Base-by-base conservation (phyloP, 2,113 vertebrate species). In the Gavialis gangeticus region DNA sequence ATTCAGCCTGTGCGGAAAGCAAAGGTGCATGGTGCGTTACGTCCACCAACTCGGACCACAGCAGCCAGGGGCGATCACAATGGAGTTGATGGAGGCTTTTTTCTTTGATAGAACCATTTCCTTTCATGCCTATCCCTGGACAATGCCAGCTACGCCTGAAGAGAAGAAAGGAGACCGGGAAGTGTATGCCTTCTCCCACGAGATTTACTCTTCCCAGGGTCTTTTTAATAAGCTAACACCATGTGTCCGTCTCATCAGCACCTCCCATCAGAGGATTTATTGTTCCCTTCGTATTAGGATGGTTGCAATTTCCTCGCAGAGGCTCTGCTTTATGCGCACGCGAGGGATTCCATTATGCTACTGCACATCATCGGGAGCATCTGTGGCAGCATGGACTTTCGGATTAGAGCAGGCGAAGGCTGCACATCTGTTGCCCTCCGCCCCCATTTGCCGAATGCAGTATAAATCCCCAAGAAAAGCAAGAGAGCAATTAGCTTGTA, bases 401-500 rank as follows among this genome's bases (percentile, higher is more conserved):
- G 91, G 89, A 95, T 95, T 95, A 92, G 83, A 91, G 79, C 71
- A 82, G 84, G 77, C 75, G 81, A 94, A 91, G 83, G 84, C 90
- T 94, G 60, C 87, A 88, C 94, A 92, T 95, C 96, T 97, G 92
- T 89, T 96, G 85, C 81, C 94, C 75, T 96, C 89, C 88, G 88
- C 94, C 92, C 66, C 83, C 91, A 80, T 90, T 89, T 90, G 57
- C 85, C 92, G 82, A 96, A 90, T 83, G 55, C 64, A 86, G 82
- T 87, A 91, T 95, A 95, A 97, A 96, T 96, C 94, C 92, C 86
- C 56, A 95, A 94, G 91, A 96, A 92, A 96, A 96, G 22, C 46
- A 9, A 11, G 86, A 92, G 81, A 95, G 76, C 93, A 95, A 91
- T 97, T 96, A 97, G 94, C 96, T 96, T 94, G 95, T 96, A 96